Conservation (phyloP, 1,140 invertebrate genomes). For the Sycophaga agraensis region DNA sequence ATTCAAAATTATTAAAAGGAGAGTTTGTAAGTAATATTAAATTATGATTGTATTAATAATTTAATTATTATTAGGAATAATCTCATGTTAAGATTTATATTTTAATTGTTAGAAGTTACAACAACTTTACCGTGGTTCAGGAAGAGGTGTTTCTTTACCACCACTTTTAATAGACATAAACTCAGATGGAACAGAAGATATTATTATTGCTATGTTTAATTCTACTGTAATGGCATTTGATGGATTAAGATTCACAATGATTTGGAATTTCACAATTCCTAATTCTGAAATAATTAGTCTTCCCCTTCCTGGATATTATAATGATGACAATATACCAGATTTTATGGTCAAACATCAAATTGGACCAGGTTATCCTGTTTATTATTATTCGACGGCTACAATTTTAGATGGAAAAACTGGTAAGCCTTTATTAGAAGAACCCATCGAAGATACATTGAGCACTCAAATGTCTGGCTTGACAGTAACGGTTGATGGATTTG, state of each 20-base stretch:
- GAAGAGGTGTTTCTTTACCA: conserved; percentile 63
- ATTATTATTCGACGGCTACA: conserved; percentile 73
- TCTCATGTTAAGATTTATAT: no score
- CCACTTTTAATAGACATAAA: conserved; percentile 77
- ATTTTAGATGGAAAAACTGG: conserved; percentile 72
- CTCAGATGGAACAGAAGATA: conserved; percentile 72
- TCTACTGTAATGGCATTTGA: conserved; percentile 73
- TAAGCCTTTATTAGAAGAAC: conserved; percentile 63
- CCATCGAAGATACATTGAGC: conserved; percentile 69
- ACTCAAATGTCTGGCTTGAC: conserved; percentile 69
- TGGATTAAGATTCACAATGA: conserved; percentile 64
- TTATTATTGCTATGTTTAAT: conserved; percentile 73
- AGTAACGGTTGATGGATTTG: conserved; percentile 64
- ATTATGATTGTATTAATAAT: neutral
- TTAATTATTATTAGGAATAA: no score
- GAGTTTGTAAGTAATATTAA: conserved; percentile 55
- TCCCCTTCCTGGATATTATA: conserved; percentile 80
- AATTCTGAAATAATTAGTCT: conserved; percentile 68
- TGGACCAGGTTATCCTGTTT: conserved; percentile 73
- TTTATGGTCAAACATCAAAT: conserved; percentile 80
- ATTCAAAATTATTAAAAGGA: conserved; percentile 62
- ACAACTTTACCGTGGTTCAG: conserved; percentile 52
- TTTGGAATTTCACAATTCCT: conserved; percentile 75
- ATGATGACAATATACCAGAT: conserved; percentile 78
- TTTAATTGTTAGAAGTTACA: conserved; percentile 44